A percentile compares a stretch with the other conserved stretches of the same genome.
Evolutionary conservation across 2,797 vertebrate genomes (phyloP).

Genomic region (Betta splendens): DNA sequence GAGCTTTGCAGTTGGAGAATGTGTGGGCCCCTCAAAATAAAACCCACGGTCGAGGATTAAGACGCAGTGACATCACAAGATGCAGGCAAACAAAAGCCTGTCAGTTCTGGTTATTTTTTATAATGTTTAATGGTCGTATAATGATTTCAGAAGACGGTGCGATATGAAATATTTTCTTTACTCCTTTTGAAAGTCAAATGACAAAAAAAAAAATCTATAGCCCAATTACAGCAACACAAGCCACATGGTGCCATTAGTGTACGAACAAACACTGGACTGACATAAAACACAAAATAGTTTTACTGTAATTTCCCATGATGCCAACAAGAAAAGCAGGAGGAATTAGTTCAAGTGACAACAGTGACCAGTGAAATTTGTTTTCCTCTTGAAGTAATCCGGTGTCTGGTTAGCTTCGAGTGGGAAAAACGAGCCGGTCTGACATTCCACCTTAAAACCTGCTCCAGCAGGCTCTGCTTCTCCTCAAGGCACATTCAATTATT

Average conservation of each 20-base stretch:
- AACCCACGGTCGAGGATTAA: slow-evolving; percentile 9
- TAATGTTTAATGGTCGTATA: slow-evolving; percentile 7
- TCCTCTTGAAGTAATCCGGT: slow-evolving; percentile 55
- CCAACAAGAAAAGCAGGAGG: slow-evolving; percentile 27
- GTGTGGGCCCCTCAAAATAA: slow-evolving; percentile 5
- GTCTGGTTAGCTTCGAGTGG: slow-evolving; percentile 45
- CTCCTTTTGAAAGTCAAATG: slow-evolving; percentile 3
- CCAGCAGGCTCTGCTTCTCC: slow-evolving; percentile 52
- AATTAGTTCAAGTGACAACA: slow-evolving; percentile 53
- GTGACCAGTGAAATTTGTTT: slow-evolving; percentile 56
- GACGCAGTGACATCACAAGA: background rate
- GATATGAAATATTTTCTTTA: slow-evolving; percentile 17
- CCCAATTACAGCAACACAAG: slow-evolving; percentile 2
- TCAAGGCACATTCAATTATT: slow-evolving; percentile 75
- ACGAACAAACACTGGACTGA: slow-evolving; percentile 10
- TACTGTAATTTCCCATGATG: slow-evolving; percentile 41
- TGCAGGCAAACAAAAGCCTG: slow-evolving; percentile 8
- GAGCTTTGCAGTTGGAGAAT: slow-evolving; percentile 19
- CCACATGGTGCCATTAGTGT: background rate
- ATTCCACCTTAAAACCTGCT: slow-evolving; percentile 38
- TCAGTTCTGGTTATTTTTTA: slow-evolving; percentile 5
- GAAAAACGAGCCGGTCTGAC: slow-evolving; percentile 32
- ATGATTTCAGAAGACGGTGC: slow-evolving; percentile 20
- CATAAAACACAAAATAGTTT: slow-evolving; percentile 13
- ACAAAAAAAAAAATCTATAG: background rate